Evolutionary conservation across 2,888 invertebrate genomes (phyloP).

Genomic region (Metopia argyrocephala): DNA sequence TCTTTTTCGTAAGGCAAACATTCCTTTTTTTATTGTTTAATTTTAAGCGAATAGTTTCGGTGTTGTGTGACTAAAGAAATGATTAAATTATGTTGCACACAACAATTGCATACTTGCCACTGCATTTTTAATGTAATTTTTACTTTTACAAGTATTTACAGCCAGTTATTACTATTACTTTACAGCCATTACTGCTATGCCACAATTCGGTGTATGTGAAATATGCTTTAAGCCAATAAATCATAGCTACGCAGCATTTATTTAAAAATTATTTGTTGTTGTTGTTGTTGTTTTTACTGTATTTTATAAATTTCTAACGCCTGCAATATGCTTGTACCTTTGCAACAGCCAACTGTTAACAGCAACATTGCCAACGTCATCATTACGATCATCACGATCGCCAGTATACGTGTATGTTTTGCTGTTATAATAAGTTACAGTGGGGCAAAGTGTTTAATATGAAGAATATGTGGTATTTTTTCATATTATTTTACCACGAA

Average conservation of each 20-base stretch:
- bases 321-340: conserved; percentile 32
- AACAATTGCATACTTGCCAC: background rate
- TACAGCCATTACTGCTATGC: too few species aligned
- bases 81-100: too few species aligned
- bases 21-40: conserved; percentile 17
- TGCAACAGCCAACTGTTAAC: background rate
- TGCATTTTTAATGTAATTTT: background rate
- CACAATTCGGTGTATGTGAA: background rate
- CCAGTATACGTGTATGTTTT: background rate
- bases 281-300: background rate
- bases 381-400: conserved; percentile 5
- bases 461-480: too few species aligned
- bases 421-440: too few species aligned
- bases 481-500: too few species aligned
- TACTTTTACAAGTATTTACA: conserved; percentile 6
- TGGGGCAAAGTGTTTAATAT: too few species aligned
- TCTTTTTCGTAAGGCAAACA: conserved; percentile 14
- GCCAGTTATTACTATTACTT: conserved; percentile 8
- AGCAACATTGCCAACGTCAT: conserved; percentile 24
- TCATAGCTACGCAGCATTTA: conserved; percentile 59
- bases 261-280: conserved; percentile 15
- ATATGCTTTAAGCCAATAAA: conserved; percentile 54
- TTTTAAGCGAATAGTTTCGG: background rate
- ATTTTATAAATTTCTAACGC: conserved; percentile 27
- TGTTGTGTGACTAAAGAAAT: background rate